A percentile compares a stretch with the other conserved stretches of the same genome.
Evolutionary conservation across 2,888 invertebrate genomes (phyloP).

Genomic region (Phaedon cochleariae): DNA sequence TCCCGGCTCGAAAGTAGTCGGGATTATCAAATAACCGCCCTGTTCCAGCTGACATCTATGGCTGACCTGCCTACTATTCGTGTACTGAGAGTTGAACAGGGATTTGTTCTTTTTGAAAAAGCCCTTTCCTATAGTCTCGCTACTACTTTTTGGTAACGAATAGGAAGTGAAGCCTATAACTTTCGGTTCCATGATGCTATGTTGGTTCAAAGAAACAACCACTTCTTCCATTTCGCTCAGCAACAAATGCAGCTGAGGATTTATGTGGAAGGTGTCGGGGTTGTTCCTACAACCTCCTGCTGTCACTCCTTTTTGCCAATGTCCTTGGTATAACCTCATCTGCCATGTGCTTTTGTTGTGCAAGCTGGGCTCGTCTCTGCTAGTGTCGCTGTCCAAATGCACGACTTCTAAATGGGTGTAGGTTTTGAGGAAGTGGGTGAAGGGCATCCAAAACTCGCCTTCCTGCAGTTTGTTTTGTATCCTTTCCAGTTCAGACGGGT

Average conservation of each 20-base stretch:
- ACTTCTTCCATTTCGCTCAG: conserved; percentile 84
- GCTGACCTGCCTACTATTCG: conserved; percentile 87
- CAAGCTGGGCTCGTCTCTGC: conserved; percentile 83
- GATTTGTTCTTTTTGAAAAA: conserved; percentile 89
- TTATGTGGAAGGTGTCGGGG: conserved; percentile 91
- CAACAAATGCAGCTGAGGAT: conserved; percentile 86
- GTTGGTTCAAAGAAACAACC: conserved; percentile 86
- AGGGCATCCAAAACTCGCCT: conserved; percentile 75
- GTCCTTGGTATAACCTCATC: conserved; percentile 85
- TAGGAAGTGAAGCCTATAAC: conserved; percentile 93
- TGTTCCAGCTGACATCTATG: conserved; percentile 75
- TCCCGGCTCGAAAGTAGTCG: conserved; percentile 90
- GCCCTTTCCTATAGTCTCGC: conserved; percentile 79
- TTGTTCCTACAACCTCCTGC: conserved; percentile 92
- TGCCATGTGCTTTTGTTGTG: conserved; percentile 85
- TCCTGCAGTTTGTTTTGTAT: conserved; percentile 62
- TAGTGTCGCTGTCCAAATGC: conserved; percentile 88
- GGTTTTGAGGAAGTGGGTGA: conserved; percentile 81
- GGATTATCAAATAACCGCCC: conserved; percentile 85
- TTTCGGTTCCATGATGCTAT: conserved; percentile 91
- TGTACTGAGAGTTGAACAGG: conserved; percentile 88
- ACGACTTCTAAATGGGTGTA: conserved; percentile 78
- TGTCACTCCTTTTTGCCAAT: conserved; percentile 81
- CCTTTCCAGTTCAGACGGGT: conserved; percentile 76
- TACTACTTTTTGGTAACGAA: conserved; percentile 72